Conservation (phyloP, 2,797 vertebrate genomes). For the Petrocephalus schoutedeni region DNA sequence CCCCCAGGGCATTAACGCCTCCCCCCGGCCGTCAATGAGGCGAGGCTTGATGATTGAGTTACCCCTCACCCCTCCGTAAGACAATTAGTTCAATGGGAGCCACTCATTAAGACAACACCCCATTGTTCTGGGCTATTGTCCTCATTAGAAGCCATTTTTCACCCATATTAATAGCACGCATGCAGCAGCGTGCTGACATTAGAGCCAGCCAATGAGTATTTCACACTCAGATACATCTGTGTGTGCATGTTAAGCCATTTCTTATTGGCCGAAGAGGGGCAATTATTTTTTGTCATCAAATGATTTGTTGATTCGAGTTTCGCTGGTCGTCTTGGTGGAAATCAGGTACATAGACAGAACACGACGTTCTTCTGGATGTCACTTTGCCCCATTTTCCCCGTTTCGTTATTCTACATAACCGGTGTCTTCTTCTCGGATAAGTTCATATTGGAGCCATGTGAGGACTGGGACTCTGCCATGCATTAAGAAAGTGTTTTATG, state of each 20-base stretch:
- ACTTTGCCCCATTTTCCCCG: slow-evolving; percentile 12
- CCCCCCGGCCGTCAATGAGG: not conserved
- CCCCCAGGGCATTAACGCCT: not conserved
- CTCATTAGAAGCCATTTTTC: slow-evolving; percentile 30
- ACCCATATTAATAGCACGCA: slow-evolving; percentile 15
- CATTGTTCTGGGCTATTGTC: slow-evolving; percentile 36
- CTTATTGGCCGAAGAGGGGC: not conserved
- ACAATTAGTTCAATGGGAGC: slow-evolving; percentile 37
- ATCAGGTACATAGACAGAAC: slow-evolving; percentile 42
- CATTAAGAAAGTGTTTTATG: not conserved
- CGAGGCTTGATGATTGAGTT: slow-evolving; percentile 36
- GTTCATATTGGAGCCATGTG: slow-evolving; percentile 33
- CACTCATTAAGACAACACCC: slow-evolving; percentile 42
- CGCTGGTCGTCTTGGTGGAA: slow-evolving; percentile 19
- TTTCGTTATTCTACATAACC: slow-evolving; percentile 20
- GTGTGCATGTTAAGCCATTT: not conserved
- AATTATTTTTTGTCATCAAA: slow-evolving; percentile 28
- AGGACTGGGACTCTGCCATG: slow-evolving; percentile 14
- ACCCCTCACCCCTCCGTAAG: slow-evolving; percentile 24
- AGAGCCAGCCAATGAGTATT: not conserved
- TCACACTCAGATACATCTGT: slow-evolving; percentile 7
- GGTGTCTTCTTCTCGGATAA: not conserved
- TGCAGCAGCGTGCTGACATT: not conserved
- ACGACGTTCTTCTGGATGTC: slow-evolving; percentile 14
- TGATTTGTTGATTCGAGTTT: slow-evolving; percentile 48